These are phyloP conservation scores for Athalia cordata DNA, from an alignment of 2,888 invertebrate species.

Conservation along the genomic window DNA sequence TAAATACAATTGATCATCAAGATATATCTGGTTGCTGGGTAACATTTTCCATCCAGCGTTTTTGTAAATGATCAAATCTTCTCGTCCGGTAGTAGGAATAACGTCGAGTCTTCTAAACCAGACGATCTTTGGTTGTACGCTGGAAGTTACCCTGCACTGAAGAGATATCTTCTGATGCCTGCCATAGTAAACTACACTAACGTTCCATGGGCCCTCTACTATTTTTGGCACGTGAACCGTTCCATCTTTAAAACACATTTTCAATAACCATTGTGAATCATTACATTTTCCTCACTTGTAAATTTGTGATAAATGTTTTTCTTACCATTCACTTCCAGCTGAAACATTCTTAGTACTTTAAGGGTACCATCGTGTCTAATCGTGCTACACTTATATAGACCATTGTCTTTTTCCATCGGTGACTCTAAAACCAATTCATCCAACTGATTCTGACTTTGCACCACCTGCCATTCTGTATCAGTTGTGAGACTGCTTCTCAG, in stretches of 20 bases:
- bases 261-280: not conserved
- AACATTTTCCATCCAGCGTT: conserved; percentile 44
- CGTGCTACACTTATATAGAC: conserved; percentile 45
- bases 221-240: conserved; percentile 43
- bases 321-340: conserved; percentile 46
- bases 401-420: conserved; percentile 34
- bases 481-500: conserved; percentile 40
- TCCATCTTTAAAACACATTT: conserved; percentile 38
- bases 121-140: conserved; percentile 43
- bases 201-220: conserved; percentile 44
- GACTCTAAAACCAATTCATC: conserved; percentile 43
- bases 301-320: not conserved
- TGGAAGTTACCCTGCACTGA: conserved; percentile 41
- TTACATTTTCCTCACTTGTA: not conserved
- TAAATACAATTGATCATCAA: conserved; percentile 45
- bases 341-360: conserved; percentile 45
- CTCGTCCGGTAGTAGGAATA: conserved; percentile 2
- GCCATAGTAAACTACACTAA: conserved; percentile 40
- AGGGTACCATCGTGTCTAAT: conserved; percentile 44
- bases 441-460: conserved; percentile 42
- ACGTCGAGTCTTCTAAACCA: conserved; percentile 40
- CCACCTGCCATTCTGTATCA: conserved; percentile 46
- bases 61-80: conserved; percentile 39
- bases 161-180: conserved; percentile 44
- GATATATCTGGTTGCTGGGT: conserved; percentile 45